Evolutionary conservation across 2,113 vertebrate species (phyloP), one percentile per base, ranked within the genome.

Genomic region (Pygoscelis antarcticus): DNA sequence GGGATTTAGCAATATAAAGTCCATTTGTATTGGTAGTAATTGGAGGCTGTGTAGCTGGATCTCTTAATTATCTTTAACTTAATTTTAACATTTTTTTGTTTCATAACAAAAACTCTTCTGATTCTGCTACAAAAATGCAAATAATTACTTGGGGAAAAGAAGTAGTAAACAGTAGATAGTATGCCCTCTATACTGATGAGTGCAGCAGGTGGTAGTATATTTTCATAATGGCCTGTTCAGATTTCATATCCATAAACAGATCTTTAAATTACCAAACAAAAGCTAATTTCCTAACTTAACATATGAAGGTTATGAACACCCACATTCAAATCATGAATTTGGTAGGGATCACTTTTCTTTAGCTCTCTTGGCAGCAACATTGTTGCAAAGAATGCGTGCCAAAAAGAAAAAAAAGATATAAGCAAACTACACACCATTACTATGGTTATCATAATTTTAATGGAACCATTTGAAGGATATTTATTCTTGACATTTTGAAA

Each of bases 401-500:
- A 83, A 34, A 89, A 55, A 70, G 38, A 12, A 83, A 58, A 51
- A 64, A 96, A 47, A 83, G 7, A 13, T 82, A 34, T 91, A 96
- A 81, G 87, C 29, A 97, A 97, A 84, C 10, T 20, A 65, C 32
- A 52, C 47, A 78, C 49, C 7, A 68, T 94, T 94, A 87, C 93
- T 96, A 79, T 96, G 90, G 78, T 95, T 97, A 95, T 97, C 32
- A 36, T 92, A n/a, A 49, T 49, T 96, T 96, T 96, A 96, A 90
- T 94, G 62, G 72, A 96, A 93, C 30, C n/a, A 79, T 95, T 97
- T 97, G 72, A 97, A 97, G 61, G 95, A 89, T 97, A 95, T 97
- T 97, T 98, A 97, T 97, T 83, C 94, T 85, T 97, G 96, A 97
- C 79, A 94, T 98, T 97, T 97, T 96, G 86, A 93, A 94, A 88